A percentile compares a stretch with the other conserved stretches of the same genome.
Conservation (phyloP, 2,797 vertebrate genomes). For the Loriculus beryllinus region DNA sequence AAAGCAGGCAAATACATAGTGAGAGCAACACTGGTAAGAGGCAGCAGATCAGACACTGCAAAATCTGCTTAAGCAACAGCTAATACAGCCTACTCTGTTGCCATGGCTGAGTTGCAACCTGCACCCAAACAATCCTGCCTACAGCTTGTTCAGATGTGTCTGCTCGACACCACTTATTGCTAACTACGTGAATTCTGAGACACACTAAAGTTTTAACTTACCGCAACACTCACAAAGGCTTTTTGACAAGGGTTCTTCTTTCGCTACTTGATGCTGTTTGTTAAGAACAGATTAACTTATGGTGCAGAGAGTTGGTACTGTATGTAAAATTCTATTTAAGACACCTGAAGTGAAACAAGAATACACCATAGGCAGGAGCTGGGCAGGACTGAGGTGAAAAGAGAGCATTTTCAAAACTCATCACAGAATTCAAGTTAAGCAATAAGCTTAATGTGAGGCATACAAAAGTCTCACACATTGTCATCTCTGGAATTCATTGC, state of each 20-base stretch:
- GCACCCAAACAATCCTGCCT: conserved; percentile 50
- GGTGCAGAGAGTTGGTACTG: not conserved
- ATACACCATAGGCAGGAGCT: not conserved
- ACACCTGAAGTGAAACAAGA: not conserved
- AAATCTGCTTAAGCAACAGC: not conserved
- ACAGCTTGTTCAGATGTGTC: conserved; percentile 8
- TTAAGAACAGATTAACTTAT: not conserved
- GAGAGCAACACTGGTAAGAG: conserved; percentile 13
- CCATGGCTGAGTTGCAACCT: conserved; percentile 26
- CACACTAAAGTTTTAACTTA: not conserved
- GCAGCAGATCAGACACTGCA: conserved; percentile 5
- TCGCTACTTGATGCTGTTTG: not conserved
- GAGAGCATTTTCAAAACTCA: not conserved
- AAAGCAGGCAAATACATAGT: not conserved
- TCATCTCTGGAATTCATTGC: not conserved
- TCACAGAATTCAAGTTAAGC: not conserved
- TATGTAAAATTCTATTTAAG: not conserved
- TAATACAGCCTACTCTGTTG: conserved; percentile 30
- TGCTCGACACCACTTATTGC: not conserved
- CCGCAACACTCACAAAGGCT: not conserved
- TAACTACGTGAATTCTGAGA: not conserved
- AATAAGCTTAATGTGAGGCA: not conserved
- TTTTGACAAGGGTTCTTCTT: not conserved
- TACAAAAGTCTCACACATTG: not conserved
- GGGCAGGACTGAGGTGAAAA: not conserved